Evolutionary conservation across 2,888 invertebrate genomes (phyloP), one percentile per base, ranked within the genome.

Genomic region (Limnephilus marmoratus): DNA sequence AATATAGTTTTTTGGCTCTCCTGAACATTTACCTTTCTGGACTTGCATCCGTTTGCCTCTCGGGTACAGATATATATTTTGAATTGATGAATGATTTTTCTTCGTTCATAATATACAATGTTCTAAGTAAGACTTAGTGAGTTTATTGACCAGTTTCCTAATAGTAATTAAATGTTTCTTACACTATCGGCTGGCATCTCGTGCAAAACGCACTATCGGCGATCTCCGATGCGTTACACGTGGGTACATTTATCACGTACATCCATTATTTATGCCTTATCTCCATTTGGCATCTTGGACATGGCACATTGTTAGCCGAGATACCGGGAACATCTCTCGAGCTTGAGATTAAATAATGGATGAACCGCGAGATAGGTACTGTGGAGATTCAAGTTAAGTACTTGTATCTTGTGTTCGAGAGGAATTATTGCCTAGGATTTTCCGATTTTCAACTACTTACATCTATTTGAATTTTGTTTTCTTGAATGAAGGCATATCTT

Each of bases 141-240:
- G 68, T 53, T 53, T 53, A 53, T 53, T 24, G 24, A 9, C 68
- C 68, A 24, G 68, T 68, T 68, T 68, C 68, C 68, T 68, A 68
- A 68, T 68, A 68, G 68, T 68, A 68, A 68, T 68, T 68, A 68
- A 68, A 68, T n/a, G 68, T 68, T 68, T 68, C 68, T 24, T 68
- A 68, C 68, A n/a, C 24, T 68, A 68, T 24, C 24, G 68, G 24
- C 9, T 68, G 68, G 68, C 68, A 45, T 29, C 29, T 49, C 29
- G 45, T 86, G 86, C 49, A 53, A 29, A 86, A 85, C 68, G 68
- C n/a, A 68, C 68, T 86, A 86, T 86, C 86, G 37, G 29, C n/a
- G 3, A 89, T 89, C 88, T 37, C 37, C 41, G 80, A 89, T 89
- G 37, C 88, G 81, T 89, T 89, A n/a, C 88, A 80, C 80, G 88